A percentile compares a stretch with the other conserved stretches of the same genome.
phyloP scores from a whole-genome alignment of 2,797 vertebrate species.

The Phoeniculus purpureus region DNA sequence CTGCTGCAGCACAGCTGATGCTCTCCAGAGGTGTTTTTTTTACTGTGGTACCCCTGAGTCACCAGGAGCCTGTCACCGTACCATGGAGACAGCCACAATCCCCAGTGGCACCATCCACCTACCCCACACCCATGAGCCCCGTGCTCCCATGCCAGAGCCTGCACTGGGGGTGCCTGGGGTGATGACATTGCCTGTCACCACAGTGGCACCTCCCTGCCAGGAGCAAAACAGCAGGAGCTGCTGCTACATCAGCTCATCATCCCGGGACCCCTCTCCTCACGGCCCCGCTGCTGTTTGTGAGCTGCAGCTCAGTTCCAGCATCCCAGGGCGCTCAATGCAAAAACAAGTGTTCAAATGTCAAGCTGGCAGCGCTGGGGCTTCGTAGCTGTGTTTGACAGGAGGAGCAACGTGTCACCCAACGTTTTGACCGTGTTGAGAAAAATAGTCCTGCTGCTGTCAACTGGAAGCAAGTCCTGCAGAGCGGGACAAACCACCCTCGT shows the following conservation, averaged over 20 bases:
- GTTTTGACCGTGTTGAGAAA: neutral
- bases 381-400: neutral
- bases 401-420: neutral
- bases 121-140: neutral
- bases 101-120: neutral
- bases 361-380: neutral
- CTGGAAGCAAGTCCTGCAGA: neutral
- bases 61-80: neutral
- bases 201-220: neutral
- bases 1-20: neutral
- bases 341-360: constrained; percentile 21
- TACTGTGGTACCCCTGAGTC: too few relatives aligned
- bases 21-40: neutral
- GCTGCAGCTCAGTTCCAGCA: neutral
- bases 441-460: neutral
- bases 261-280: neutral
- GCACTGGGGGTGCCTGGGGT: neutral
- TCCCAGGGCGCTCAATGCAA: neutral
- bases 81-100: neutral
- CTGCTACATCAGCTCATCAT: neutral
- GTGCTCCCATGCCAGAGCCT: neutral
- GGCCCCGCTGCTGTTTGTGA: neutral
- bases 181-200: neutral
- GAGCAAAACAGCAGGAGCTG: neutral
- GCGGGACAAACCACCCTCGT: neutral